These are phyloP conservation scores for Cardiocondyla obscurior DNA, from an alignment of 1,140 invertebrate species.

Conservation along the genomic window DNA sequence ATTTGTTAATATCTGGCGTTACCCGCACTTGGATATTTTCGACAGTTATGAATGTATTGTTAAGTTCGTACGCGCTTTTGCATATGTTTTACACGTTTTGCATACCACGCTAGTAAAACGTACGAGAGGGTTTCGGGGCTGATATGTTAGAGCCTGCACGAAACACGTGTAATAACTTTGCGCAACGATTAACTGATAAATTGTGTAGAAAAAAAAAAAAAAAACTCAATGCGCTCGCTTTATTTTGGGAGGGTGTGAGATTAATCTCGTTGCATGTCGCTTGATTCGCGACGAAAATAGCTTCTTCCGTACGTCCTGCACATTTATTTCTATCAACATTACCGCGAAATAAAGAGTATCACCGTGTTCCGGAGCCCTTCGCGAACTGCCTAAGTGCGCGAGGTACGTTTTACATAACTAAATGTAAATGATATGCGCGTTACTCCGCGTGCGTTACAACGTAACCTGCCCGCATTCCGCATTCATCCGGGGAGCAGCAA, in stretches of 20 bases:
- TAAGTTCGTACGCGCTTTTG: neutral
- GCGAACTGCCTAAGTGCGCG: constrained; percentile 4
- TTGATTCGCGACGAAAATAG: neutral
- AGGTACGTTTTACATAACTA: constrained; percentile 30
- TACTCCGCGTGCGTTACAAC: constrained; percentile 1
- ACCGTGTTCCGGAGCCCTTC: neutral
- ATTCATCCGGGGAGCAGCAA: constrained; percentile 19
- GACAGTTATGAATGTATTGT: constrained; percentile 10
- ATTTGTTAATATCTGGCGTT: constrained; percentile 21
- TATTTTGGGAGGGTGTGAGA: neutral
- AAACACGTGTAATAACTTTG: neutral
- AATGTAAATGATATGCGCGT: constrained; percentile 55
- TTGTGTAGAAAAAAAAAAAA: neutral
- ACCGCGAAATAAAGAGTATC: neutral
- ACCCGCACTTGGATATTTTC: neutral
- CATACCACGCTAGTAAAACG: neutral
- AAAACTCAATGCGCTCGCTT: neutral
- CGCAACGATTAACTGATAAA: neutral
- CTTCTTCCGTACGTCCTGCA: neutral
- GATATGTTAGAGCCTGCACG: neutral
- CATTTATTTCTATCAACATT: constrained; percentile 10
- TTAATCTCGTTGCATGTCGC: neutral
- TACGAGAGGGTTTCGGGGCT: neutral
- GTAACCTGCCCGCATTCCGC: neutral
- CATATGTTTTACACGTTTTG: constrained; percentile 9